These are phyloP conservation scores for Pseudachorutes palmiensis DNA, from an alignment of 1,140 invertebrate species.

Conservation along the genomic window DNA sequence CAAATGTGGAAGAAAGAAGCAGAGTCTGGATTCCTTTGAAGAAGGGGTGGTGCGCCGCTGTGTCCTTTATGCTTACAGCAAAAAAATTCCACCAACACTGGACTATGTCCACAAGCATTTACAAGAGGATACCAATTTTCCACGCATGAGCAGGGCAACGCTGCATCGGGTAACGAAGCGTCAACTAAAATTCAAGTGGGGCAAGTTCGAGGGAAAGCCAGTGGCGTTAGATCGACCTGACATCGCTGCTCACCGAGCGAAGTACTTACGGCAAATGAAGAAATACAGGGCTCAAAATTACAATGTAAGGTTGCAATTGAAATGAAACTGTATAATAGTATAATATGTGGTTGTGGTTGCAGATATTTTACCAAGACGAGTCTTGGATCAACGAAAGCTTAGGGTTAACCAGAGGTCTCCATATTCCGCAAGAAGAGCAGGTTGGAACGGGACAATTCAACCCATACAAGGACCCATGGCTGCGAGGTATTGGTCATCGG, in stretches of 20 bases:
- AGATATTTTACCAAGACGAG: constrained; percentile 14
- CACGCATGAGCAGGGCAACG: not conserved
- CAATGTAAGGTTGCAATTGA: not conserved
- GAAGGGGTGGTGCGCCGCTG: constrained; percentile 4
- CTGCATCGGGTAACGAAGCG: not conserved
- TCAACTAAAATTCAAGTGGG: constrained; percentile 13
- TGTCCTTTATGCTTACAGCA: not conserved
- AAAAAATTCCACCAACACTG: constrained; percentile 7
- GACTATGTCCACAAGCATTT: not conserved
- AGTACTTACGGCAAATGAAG: not conserved
- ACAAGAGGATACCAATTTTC: constrained; percentile 6
- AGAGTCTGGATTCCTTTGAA: constrained; percentile 12
- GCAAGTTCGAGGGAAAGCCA: constrained; percentile 5
- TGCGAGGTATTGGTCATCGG: constrained; percentile 4
- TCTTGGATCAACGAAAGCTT: not conserved
- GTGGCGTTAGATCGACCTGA: constrained; percentile 10
- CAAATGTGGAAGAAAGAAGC: not conserved
- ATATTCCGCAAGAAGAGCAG: not conserved
- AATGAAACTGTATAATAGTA: not conserved
- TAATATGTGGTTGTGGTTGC: not conserved
- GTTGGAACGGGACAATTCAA: not conserved
- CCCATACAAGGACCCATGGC: not conserved
- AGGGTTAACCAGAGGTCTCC: not conserved
- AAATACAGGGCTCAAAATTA: not conserved
- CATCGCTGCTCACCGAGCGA: not conserved